Conservation (phyloP, 2,888 invertebrate genomes). For the Smittia aterrima region DNA sequence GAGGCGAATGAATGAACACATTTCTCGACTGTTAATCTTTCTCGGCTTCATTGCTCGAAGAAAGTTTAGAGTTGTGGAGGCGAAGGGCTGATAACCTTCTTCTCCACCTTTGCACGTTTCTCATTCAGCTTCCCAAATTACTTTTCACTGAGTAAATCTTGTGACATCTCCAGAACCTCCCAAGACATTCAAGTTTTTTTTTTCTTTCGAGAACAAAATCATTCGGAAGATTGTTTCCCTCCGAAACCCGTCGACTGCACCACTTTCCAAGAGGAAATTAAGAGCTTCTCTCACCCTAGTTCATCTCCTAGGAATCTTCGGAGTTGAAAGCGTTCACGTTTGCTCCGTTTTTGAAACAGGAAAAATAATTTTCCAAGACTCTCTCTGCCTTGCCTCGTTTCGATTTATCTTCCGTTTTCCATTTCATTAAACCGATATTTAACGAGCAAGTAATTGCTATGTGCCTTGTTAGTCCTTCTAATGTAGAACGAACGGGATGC, state of each 20-base stretch:
- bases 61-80: background rate
- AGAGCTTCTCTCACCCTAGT: background rate
- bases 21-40: background rate
- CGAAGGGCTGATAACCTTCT: too few species aligned
- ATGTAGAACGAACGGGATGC: background rate
- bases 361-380: constrained; percentile 38
- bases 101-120: too few species aligned
- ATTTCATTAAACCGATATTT: constrained; percentile 38
- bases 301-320: background rate
- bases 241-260: background rate
- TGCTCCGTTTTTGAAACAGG: background rate
- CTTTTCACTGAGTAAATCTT: too few species aligned
- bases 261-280: background rate
- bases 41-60: background rate
- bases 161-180: too few species aligned
- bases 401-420: constrained; percentile 41
- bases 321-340: constrained; percentile 17
- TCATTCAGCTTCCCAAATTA: too few species aligned
- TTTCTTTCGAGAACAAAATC: background rate
- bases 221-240: background rate
- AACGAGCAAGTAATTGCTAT: constrained; percentile 41
- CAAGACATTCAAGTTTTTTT: too few species aligned
- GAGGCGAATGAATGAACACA: constrained; percentile 30
- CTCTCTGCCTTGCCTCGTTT: constrained; percentile 22
- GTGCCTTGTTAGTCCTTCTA: background rate